These are phyloP conservation scores for Typhlichthys subterraneus DNA, from an alignment of 2,797 vertebrate species.

Conservation along the genomic window DNA sequence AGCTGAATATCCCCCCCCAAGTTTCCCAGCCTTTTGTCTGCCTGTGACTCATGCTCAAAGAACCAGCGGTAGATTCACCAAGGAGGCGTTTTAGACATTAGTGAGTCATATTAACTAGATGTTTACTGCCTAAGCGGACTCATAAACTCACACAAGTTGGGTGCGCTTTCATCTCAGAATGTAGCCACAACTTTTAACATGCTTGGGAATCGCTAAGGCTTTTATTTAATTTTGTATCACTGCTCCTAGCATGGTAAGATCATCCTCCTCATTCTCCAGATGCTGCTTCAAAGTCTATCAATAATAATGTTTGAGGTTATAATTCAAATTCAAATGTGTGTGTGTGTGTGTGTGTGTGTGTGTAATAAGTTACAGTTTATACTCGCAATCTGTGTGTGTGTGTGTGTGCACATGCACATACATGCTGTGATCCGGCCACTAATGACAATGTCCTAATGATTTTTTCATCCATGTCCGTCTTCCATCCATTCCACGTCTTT, in stretches of 20 bases:
- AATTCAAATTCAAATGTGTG: slow-evolving; percentile 1
- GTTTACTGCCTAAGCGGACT: slow-evolving; percentile 41
- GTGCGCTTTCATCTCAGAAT: slow-evolving; percentile 40
- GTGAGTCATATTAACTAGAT: slow-evolving; percentile 58
- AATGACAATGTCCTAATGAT: slow-evolving; percentile 27
- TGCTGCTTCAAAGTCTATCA: slow-evolving; percentile 39
- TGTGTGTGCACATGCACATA: background rate
- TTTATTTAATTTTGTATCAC: slow-evolving; percentile 49
- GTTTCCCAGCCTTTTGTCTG: background rate
- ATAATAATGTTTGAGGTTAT: slow-evolving; percentile 13
- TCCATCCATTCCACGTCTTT: slow-evolving; percentile 1
- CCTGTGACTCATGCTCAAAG: slow-evolving; percentile 43
- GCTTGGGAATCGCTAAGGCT: slow-evolving; percentile 41
- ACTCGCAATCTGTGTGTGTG: slow-evolving; percentile 30
- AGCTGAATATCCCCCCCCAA: slow-evolving; percentile 1
- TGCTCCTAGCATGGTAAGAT: slow-evolving; percentile 52
- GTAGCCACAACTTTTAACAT: slow-evolving; percentile 44
- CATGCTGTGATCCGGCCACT: slow-evolving; percentile 34
- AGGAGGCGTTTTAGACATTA: slow-evolving; percentile 45
- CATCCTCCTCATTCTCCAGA: slow-evolving; percentile 42
- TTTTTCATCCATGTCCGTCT: slow-evolving; percentile 16
- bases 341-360: slow-evolving; percentile 3
- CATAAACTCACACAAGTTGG: slow-evolving; percentile 48
- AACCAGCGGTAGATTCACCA: slow-evolving; percentile 37
- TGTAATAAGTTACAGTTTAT: slow-evolving; percentile 28